Conservation (phyloP, 2,888 invertebrate genomes). For the Cancer borealis region DNA sequence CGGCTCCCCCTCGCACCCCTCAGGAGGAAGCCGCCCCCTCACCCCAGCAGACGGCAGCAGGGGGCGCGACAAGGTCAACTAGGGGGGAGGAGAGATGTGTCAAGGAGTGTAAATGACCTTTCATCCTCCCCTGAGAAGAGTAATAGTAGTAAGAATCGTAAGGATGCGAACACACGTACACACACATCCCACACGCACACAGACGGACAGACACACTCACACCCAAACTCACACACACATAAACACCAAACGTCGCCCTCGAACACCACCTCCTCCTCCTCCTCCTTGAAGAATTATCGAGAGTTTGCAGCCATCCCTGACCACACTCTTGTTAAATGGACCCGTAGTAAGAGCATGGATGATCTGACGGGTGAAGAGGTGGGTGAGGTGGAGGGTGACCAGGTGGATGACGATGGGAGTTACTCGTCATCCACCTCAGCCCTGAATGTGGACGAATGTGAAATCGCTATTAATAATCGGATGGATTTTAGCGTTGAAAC, state of each 20-base stretch:
- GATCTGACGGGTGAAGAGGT: not conserved
- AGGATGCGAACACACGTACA: too few relatives aligned
- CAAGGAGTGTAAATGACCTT: not conserved
- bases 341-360: not conserved
- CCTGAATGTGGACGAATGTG: not conserved
- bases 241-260: too few relatives aligned
- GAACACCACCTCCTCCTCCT: not conserved
- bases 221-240: not conserved
- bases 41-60: conserved; percentile 17
- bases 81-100: not conserved
- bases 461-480: not conserved
- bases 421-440: not conserved
- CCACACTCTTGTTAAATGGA: not conserved
- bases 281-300: not conserved
- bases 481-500: not conserved
- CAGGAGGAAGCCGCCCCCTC: not conserved
- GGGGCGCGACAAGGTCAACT: not conserved
- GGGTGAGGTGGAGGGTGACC: not conserved
- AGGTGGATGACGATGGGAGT: not conserved
- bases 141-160: too few relatives aligned
- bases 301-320: not conserved
- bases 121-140: too few relatives aligned
- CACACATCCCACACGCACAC: too few relatives aligned
- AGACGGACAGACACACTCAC: not conserved
- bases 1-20: not conserved